Evolutionary conservation across 2,113 vertebrate species (phyloP), one percentile per base, ranked within the genome.

Genomic region (Pterocles orientalis): DNA sequence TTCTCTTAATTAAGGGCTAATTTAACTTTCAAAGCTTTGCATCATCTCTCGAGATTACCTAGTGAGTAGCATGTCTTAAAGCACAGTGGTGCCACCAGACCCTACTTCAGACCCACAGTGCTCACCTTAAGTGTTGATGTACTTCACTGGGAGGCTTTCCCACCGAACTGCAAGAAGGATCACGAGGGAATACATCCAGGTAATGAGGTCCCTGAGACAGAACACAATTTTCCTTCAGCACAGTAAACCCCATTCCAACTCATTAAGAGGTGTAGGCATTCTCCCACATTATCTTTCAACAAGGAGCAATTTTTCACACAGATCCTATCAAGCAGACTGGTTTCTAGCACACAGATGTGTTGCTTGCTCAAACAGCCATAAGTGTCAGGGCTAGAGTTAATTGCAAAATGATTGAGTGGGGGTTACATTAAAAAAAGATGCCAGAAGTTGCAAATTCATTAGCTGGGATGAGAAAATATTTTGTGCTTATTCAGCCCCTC

Each of bases 1-100:
- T 53, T 90, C 84, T 94, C 90, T 96, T 91, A 95, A 97, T 96
- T 95, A 95, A 82, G 75, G 82, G 31, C 62, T 82, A 87, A 94
- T 95, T 93, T 78, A 45, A 41, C 25, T 64, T 92, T 7, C 83
- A 65, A 82, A 88, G 61, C 66, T 87, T 94, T 21, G 56, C 0
- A 0, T 50, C 75, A 31, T 57, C 91, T 88, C 58, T 45, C 36
- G 83, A 87, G 65, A n/a, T 58, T 33, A 8, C 70, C 66, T 75
- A 33, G 81, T 3, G 36, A 50, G 73, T 6, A 31, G 33, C 1
- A 2, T 53, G 73, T 61, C 61, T 76, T 57, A 75, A 31, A 72
- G 89, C 73, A 72, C 66, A 10, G 57, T 11, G 68, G 26, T 82
- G 58, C 41, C 58, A 91, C 91, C 87, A 85, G 34, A 54, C 21